Percentiles rank a stretch among this genome's conserved stretches.
Evolutionary conservation across 2,888 invertebrate species (phyloP).

Genomic region (Cylloceria caligata): DNA sequence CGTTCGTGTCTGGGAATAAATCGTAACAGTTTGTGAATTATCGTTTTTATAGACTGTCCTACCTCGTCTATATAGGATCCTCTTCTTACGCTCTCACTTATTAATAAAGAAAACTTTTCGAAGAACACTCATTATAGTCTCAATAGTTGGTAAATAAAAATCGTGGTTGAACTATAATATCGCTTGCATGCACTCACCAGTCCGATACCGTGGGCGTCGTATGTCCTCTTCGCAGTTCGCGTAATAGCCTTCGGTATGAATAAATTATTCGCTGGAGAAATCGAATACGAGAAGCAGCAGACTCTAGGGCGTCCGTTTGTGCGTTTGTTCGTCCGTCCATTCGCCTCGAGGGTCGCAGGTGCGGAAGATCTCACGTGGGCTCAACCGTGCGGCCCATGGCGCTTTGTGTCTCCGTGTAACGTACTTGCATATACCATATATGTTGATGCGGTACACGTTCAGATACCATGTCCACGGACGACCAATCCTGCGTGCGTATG

Average conservation of each 20-base stretch:
- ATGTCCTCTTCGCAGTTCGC: slow-evolving; percentile 48
- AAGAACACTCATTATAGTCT: neutral
- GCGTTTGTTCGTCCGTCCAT: slow-evolving; percentile 25
- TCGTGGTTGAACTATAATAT: neutral
- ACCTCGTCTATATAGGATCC: neutral
- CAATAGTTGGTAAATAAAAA: slow-evolving; percentile 12
- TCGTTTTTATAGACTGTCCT: neutral
- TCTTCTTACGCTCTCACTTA: neutral
- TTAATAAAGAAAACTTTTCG: neutral
- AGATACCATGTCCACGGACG: neutral
- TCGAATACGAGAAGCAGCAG: slow-evolving; percentile 56
- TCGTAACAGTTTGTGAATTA: neutral
- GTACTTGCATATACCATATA: too few species aligned
- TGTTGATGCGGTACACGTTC: neutral
- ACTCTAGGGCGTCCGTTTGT: slow-evolving; percentile 56
- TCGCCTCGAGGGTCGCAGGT: slow-evolving; percentile 66
- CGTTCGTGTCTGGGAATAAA: neutral
- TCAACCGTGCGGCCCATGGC: slow-evolving; percentile 26
- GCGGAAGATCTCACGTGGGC: slow-evolving; percentile 69
- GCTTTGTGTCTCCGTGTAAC: slow-evolving; percentile 41
- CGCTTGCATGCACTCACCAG: slow-evolving; percentile 3
- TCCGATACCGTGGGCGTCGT: slow-evolving; percentile 10
- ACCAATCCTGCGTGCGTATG: neutral
- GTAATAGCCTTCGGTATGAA: slow-evolving; percentile 67
- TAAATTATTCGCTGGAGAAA: slow-evolving; percentile 67